Conservation (phyloP, 2,888 invertebrate genomes). For the Dendrolimus houi region DNA sequence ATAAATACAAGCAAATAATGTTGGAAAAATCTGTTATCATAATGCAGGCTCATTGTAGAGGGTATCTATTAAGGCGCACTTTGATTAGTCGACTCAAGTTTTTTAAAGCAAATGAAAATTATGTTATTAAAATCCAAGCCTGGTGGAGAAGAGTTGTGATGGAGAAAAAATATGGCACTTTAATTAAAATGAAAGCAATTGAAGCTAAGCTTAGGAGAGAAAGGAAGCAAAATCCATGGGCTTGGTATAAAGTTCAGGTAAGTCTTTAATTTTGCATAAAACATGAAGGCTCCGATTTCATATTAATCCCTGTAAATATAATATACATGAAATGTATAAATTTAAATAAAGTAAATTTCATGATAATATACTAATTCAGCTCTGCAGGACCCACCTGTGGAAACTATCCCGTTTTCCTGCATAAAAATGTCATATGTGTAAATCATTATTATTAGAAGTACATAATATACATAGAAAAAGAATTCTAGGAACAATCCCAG, state of each 20-base stretch:
- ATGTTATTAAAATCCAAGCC: constrained; percentile 73
- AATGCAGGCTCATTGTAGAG: constrained; percentile 78
- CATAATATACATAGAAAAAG: too few species aligned
- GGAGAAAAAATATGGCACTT: constrained; percentile 54
- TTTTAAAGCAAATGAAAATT: constrained; percentile 53
- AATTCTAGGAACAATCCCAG: too few species aligned
- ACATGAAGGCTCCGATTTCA: too few species aligned
- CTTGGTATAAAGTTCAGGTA: constrained; percentile 73
- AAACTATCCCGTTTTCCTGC: too few species aligned
- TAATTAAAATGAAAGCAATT: constrained; percentile 59
- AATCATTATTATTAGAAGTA: too few species aligned
- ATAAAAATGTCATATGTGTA: too few species aligned
- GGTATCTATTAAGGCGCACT: constrained; percentile 73
- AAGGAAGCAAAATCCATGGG: constrained; percentile 55
- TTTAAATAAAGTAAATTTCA: too few species aligned
- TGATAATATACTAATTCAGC: too few species aligned
- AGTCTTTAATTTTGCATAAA: neutral
- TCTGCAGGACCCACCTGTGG: too few species aligned
- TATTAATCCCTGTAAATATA: too few species aligned
- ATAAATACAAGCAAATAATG: constrained; percentile 51
- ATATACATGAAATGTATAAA: too few species aligned
- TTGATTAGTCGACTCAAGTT: constrained; percentile 50
- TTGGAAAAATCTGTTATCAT: constrained; percentile 62
- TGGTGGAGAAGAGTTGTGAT: constrained; percentile 78
- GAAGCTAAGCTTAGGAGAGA: constrained; percentile 51